Evolutionary conservation across 2,888 invertebrate genomes (phyloP).

Genomic region (Carterocephalus palaemon): DNA sequence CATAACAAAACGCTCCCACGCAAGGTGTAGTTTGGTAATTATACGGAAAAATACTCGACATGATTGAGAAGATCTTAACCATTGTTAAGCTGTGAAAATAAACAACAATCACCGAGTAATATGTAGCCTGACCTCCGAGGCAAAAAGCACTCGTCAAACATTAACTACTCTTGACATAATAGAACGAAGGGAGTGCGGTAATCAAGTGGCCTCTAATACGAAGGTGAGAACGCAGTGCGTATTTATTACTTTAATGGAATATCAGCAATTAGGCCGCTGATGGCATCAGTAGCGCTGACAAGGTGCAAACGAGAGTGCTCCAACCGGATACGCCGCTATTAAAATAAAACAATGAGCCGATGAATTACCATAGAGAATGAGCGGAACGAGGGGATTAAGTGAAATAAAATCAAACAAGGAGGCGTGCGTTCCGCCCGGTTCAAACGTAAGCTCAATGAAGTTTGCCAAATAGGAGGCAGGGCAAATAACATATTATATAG

Average conservation of each 20-base stretch:
- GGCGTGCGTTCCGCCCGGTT: slow-evolving; percentile 56
- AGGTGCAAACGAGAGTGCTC: slow-evolving; percentile 76
- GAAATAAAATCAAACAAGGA: slow-evolving; percentile 71
- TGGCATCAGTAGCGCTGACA: slow-evolving; percentile 76
- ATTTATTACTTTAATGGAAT: slow-evolving; percentile 77
- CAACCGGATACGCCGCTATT: slow-evolving; percentile 64
- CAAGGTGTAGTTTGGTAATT: slow-evolving; percentile 4
- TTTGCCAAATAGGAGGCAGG: slow-evolving; percentile 5
- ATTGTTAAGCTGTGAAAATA: slow-evolving; percentile 45
- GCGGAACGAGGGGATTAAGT: slow-evolving; percentile 73
- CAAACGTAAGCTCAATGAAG: slow-evolving; percentile 33
- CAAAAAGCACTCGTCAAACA: slow-evolving; percentile 58
- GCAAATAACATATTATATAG: slow-evolving; percentile 15
- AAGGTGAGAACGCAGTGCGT: slow-evolving; percentile 69
- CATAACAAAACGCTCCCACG: too few species aligned
- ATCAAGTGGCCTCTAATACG: slow-evolving; percentile 64
- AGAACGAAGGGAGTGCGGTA: slow-evolving; percentile 68
- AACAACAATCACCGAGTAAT: slow-evolving; percentile 54
- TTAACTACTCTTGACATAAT: slow-evolving; percentile 67
- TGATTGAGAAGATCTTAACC: slow-evolving; percentile 19
- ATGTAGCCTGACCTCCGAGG: slow-evolving; percentile 47
- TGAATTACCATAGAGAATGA: slow-evolving; percentile 74
- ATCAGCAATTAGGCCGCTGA: slow-evolving; percentile 73
- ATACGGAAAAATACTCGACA: slow-evolving; percentile 15
- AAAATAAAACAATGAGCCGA: slow-evolving; percentile 71